Percentiles rank a stretch among this genome's conserved stretches.
phyloP scores from a whole-genome alignment of 1,140 invertebrate genomes.

The Homalodisca vitripennis region DNA sequence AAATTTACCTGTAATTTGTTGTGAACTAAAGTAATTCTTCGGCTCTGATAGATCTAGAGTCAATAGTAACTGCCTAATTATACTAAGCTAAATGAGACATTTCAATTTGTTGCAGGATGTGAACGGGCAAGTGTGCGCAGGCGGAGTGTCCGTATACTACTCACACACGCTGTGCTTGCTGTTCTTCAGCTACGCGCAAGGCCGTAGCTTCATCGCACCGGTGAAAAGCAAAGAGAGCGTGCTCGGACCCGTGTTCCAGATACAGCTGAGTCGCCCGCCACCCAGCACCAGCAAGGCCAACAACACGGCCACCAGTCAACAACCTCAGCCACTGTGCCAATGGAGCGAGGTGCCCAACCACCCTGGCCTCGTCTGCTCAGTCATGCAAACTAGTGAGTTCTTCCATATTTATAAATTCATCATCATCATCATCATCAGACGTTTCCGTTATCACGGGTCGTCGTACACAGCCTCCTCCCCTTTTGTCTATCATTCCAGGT shows the following conservation, averaged over 20 bases:
- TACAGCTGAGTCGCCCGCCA: slow-evolving; percentile 46
- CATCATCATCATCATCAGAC: too few relatives aligned
- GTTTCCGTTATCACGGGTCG: too few relatives aligned
- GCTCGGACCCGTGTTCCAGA: slow-evolving; percentile 37
- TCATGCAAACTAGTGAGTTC: slow-evolving; percentile 71
- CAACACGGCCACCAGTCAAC: slow-evolving; percentile 28
- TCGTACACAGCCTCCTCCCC: too few relatives aligned
- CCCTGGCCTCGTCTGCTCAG: slow-evolving; percentile 89
- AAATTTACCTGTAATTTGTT: too few relatives aligned
- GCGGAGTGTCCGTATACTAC: slow-evolving; percentile 95
- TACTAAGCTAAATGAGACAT: too few relatives aligned
- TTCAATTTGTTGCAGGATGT: slow-evolving; percentile 66
- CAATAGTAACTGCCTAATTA: too few relatives aligned
- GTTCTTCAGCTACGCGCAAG: slow-evolving; percentile 93
- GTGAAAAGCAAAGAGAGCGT: slow-evolving; percentile 59
- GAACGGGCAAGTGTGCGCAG: slow-evolving; percentile 83
- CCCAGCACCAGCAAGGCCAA: slow-evolving; percentile 44
- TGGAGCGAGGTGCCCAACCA: slow-evolving; percentile 95
- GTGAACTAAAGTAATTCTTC: too few relatives aligned
- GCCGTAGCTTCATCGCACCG: slow-evolving; percentile 90
- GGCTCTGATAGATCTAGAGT: too few relatives aligned
- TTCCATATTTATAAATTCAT: too few relatives aligned
- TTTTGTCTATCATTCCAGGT: too few relatives aligned
- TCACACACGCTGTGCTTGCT: slow-evolving; percentile 89
- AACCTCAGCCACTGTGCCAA: slow-evolving; percentile 85